A percentile compares a stretch with the other conserved stretches of the same genome.
Conservation (phyloP, 2,888 invertebrate genomes). For the Amblyjoppa proteus region DNA sequence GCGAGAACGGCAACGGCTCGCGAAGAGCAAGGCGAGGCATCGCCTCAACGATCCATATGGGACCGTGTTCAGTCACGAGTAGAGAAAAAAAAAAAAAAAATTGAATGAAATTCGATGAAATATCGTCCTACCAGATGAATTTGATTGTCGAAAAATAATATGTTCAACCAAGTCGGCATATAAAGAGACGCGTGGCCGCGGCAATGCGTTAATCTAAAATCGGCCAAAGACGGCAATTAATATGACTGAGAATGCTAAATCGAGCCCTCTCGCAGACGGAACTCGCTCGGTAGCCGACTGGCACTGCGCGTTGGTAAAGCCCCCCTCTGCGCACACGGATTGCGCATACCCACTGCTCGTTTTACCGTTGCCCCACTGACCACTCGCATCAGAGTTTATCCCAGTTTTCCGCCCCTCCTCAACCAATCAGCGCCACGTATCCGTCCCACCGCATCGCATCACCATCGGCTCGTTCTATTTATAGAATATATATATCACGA, state of each 20-base stretch:
- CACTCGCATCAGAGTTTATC: constrained; percentile 70
- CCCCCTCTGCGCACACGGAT: constrained; percentile 72
- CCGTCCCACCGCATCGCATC: constrained; percentile 69
- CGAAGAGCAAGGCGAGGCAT: constrained; percentile 48
- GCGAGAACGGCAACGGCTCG: not conserved
- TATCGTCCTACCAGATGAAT: constrained; percentile 53
- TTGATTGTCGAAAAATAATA: constrained; percentile 12
- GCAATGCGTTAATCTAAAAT: not conserved
- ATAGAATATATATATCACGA: constrained; percentile 70
- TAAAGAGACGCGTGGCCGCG: constrained; percentile 3
- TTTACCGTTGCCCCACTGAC: constrained; percentile 64
- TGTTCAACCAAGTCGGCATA: constrained; percentile 21
- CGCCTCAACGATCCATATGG: constrained; percentile 62
- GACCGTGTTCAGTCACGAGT: constrained; percentile 54
- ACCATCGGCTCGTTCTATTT: constrained; percentile 74
- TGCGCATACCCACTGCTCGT: constrained; percentile 72
- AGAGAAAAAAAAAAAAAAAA: constrained; percentile 23
- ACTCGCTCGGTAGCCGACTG: constrained; percentile 77
- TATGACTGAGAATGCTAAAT: constrained; percentile 71
- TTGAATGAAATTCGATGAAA: constrained; percentile 17
- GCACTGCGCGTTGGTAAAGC: constrained; percentile 49
- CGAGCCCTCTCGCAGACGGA: constrained; percentile 72
- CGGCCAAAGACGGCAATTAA: constrained; percentile 64
- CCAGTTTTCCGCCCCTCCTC: constrained; percentile 43
- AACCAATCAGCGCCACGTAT: constrained; percentile 68